Evolutionary conservation across 2,888 invertebrate species (phyloP).

Genomic region (Rhingia rostrata): DNA sequence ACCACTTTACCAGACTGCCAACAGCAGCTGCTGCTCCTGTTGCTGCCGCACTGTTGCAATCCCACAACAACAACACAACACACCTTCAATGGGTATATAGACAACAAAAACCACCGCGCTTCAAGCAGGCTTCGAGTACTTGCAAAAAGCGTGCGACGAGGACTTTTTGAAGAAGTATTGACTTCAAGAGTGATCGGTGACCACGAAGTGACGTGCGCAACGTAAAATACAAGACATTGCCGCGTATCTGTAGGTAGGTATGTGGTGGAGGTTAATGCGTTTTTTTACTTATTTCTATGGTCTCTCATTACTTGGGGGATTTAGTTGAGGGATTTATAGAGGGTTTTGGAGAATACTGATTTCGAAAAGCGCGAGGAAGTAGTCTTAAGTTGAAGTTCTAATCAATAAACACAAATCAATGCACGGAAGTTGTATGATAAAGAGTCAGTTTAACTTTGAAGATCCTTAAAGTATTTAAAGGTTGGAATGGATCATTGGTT

Average conservation of each 20-base stretch:
- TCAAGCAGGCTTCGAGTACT: constrained; percentile 42
- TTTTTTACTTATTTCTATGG: constrained; percentile 18
- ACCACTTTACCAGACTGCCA: constrained; percentile 54
- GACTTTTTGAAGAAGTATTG: constrained; percentile 68
- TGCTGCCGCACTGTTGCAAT: constrained; percentile 29
- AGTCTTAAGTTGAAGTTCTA: no score
- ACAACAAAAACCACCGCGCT: constrained; percentile 58
- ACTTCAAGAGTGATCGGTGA: constrained; percentile 72
- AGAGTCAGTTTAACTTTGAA: no score
- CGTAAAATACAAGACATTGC: constrained; percentile 67
- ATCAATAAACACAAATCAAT: no score
- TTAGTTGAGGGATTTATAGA: constrained; percentile 33
- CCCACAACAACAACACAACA: constrained; percentile 37
- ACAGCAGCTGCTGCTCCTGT: constrained; percentile 65
- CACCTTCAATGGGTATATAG: constrained; percentile 2
- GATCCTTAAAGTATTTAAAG: no score
- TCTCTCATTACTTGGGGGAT: constrained; percentile 46
- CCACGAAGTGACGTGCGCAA: constrained; percentile 74
- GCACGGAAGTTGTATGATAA: no score
- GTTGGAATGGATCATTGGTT: no score
- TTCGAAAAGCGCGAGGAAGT: neutral
- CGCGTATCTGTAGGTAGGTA: constrained; percentile 55
- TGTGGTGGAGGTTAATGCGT: constrained; percentile 29
- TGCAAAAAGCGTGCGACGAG: constrained; percentile 71
- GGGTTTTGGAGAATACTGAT: neutral